Evolutionary conservation across 2,113 vertebrate genomes (phyloP), one percentile per base, ranked within the genome.

Genomic region (Motacilla alba): DNA sequence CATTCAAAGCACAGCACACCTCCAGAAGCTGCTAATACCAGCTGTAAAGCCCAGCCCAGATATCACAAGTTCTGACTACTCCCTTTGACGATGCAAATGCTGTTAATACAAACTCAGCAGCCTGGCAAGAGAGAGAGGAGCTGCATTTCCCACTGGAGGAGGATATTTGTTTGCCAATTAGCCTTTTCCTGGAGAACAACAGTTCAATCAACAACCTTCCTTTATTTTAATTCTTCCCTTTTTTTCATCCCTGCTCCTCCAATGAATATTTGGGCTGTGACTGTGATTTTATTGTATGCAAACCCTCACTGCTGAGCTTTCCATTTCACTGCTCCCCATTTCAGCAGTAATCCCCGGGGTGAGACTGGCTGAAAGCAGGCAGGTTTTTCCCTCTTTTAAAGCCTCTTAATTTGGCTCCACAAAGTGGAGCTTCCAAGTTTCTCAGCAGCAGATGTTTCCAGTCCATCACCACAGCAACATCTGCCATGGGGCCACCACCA

Each of bases 161-260:
- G 50, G 81, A 46, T 18, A 89, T 88, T 93, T 93, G 88, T 94
- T 95, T 96, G 87, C 83, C 93, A 94, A 96, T 97, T 95, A 96
- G 79, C 52, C 76, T 91, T 81, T 96, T 93, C 74, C 72, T 86
- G 44, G 21, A 95, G 89, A 96, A 95, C 89, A 95, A 94, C 49
- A 91, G 83, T 44, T 95, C 85, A 84, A 50, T 83, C 95, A 93
- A 73, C 47, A 69, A 10, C n/a, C 21, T 80, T 31, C 70, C 70
- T 91, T 89, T 74, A 85, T 81, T 95, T 83, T 92, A 92, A 87
- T 90, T 89, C 49, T 31, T 30, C 28, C 33, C 33, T 52, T 58
- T 47, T 33, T 43, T 50, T 16, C 11, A 43, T 44, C 69, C 81
- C 74, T 75, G 74, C 39, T 94, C 47, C 50, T 93, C 49, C 75